A percentile compares a stretch with the other conserved stretches of the same genome.
Evolutionary conservation across 2,797 vertebrate species (phyloP).

Genomic region (Hypotaenidia okinawae): DNA sequence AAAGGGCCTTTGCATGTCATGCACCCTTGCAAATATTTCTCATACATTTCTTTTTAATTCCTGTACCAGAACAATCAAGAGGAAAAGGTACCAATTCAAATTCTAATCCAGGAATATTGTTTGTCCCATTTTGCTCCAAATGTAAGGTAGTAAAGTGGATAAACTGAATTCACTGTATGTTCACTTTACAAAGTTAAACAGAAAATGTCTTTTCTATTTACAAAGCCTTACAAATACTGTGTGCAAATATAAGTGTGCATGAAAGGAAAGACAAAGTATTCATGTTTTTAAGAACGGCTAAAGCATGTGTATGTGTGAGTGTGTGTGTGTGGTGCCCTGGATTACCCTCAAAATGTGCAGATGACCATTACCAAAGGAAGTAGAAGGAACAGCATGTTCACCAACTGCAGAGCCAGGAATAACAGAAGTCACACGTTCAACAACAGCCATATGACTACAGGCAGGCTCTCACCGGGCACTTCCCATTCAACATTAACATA

Average conservation of each 20-base stretch:
- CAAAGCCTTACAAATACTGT: background rate
- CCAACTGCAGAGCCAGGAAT: constrained; percentile 56
- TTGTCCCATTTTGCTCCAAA: background rate
- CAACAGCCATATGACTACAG: constrained; percentile 38
- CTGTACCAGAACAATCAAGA: background rate
- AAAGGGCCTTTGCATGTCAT: background rate
- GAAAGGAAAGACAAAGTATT: constrained; percentile 12
- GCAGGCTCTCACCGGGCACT: constrained; percentile 7
- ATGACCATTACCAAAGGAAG: constrained; percentile 53
- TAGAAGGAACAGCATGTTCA: constrained; percentile 69
- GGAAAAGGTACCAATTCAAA: background rate
- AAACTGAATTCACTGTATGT: background rate
- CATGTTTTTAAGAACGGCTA: background rate
- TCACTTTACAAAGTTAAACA: background rate
- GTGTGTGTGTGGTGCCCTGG: constrained; percentile 33
- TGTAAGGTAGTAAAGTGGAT: background rate
- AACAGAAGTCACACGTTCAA: constrained; percentile 59
- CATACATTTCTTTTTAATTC: background rate
- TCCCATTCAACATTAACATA: constrained; percentile 34
- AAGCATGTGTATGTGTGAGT: background rate
- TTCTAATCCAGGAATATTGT: background rate
- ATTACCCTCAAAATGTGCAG: constrained; percentile 52
- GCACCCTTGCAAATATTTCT: background rate
- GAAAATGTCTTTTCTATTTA: background rate
- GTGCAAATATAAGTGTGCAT: background rate